Evolutionary conservation across 2,113 vertebrate species (phyloP).

Genomic region (Gobio gobio): DNA sequence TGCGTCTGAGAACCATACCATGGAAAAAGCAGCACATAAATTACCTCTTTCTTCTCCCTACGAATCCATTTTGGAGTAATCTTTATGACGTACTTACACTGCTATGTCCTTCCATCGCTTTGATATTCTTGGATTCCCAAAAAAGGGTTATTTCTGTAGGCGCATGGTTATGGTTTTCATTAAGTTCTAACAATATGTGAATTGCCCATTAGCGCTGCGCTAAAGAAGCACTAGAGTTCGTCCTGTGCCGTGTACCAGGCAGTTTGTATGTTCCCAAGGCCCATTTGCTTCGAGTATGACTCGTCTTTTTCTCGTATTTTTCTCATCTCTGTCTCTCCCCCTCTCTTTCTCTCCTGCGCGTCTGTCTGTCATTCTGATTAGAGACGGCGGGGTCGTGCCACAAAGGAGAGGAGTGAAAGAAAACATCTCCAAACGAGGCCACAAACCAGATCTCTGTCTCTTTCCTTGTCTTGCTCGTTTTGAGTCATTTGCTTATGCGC

Average conservation of each 20-base stretch:
- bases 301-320: conserved; percentile 29
- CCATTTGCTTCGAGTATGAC: conserved; percentile 9
- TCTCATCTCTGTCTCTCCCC: conserved; percentile 38
- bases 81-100: conserved; percentile 27
- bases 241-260: neutral
- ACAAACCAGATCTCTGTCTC: conserved; percentile 36
- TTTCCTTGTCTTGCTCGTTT: conserved; percentile 24
- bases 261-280: conserved; percentile 15
- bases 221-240: conserved; percentile 9
- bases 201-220: conserved; percentile 26
- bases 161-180: conserved; percentile 31
- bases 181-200: conserved; percentile 30
- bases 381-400: conserved; percentile 52
- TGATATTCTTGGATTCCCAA: conserved; percentile 41
- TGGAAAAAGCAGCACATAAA: conserved; percentile 36
- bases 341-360: conserved; percentile 37
- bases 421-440: conserved; percentile 50
- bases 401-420: conserved; percentile 53
- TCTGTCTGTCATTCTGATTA: conserved; percentile 58
- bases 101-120: conserved; percentile 33
- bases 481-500: conserved; percentile 8
- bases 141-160: conserved; percentile 35
- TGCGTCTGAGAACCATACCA: neutral
- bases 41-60: conserved; percentile 26
- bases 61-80: conserved; percentile 17